Evolutionary conservation across 1,140 invertebrate genomes (phyloP).

Genomic region (Drosophila truncata): DNA sequence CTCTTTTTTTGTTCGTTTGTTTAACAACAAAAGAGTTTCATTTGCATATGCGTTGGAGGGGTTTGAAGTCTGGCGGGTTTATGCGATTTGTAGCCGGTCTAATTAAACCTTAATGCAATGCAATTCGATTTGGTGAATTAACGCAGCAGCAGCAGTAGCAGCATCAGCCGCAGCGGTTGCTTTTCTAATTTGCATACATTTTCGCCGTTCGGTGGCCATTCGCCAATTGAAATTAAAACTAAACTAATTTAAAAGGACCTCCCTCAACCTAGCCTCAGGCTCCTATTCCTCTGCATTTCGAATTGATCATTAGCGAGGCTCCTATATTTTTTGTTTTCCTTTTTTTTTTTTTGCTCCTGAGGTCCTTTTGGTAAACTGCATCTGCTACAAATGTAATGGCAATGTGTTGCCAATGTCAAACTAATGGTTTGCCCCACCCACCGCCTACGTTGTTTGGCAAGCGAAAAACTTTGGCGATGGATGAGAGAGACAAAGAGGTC

Average conservation of each 20-base stretch:
- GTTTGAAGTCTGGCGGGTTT: constrained; percentile 8
- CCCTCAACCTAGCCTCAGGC: background rate
- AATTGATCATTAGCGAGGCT: constrained; percentile 17
- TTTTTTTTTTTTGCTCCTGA: constrained; percentile 21
- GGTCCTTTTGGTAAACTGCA: constrained; percentile 50
- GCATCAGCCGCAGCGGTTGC: constrained; percentile 20
- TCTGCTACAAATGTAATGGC: constrained; percentile 81
- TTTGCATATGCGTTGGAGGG: constrained; percentile 29
- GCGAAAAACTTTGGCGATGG: constrained; percentile 53
- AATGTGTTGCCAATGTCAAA: constrained; percentile 82
- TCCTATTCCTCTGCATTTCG: background rate
- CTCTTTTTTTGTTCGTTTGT: constrained; percentile 33
- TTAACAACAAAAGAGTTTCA: constrained; percentile 35
- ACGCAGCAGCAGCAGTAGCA: constrained; percentile 31
- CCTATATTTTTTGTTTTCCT: background rate
- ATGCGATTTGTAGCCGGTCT: constrained; percentile 38
- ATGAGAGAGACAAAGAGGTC: constrained; percentile 18
- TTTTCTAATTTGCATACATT: constrained; percentile 76
- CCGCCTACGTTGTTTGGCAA: constrained; percentile 47
- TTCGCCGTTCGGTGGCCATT: constrained; percentile 20
- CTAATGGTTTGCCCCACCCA: constrained; percentile 68
- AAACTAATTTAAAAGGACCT: constrained; percentile 66
- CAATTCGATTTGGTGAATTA: constrained; percentile 76
- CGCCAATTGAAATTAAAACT: constrained; percentile 69
- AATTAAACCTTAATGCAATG: constrained; percentile 73